These are phyloP conservation scores for Acrossocheilus fasciatus DNA, from an alignment of 2,797 vertebrate genomes.

Conservation along the genomic window DNA sequence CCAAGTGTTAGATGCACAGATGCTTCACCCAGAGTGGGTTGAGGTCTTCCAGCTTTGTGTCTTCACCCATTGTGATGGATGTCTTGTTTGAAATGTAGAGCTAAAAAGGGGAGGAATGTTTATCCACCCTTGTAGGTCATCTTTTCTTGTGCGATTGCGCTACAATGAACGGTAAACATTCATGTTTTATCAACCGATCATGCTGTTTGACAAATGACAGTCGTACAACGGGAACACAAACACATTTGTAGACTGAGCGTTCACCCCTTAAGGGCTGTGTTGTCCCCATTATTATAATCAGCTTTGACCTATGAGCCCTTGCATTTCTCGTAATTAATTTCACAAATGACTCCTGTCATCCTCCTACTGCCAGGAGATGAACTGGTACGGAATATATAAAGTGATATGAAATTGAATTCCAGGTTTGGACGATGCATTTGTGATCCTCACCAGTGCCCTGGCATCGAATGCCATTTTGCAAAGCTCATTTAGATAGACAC, in stretches of 20 bases:
- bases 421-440: slow-evolving; percentile 51
- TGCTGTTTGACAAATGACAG: slow-evolving; percentile 32
- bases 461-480: slow-evolving; percentile 53
- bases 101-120: slow-evolving; percentile 39
- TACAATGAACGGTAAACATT: slow-evolving; percentile 21
- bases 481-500: slow-evolving; percentile 58
- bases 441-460: slow-evolving; percentile 29
- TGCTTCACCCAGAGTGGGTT: slow-evolving; percentile 28
- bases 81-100: slow-evolving; percentile 43
- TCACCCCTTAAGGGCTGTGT: slow-evolving; percentile 16
- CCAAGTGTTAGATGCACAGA: slow-evolving; percentile 42
- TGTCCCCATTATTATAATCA: slow-evolving; percentile 44
- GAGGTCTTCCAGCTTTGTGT: slow-evolving; percentile 43
- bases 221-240: slow-evolving; percentile 1
- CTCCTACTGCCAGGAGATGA: slow-evolving; percentile 34
- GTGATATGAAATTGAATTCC: slow-evolving; percentile 51
- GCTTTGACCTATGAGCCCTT: slow-evolving; percentile 41
- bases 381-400: slow-evolving; percentile 48
- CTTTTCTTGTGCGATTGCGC: slow-evolving; percentile 19
- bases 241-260: slow-evolving; percentile 28
- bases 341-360: slow-evolving; percentile 54
- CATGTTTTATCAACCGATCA: slow-evolving; percentile 26
- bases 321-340: slow-evolving; percentile 57
- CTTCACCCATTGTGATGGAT: slow-evolving; percentile 44
- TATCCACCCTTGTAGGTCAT: slow-evolving; percentile 44